phyloP scores from a whole-genome alignment of 2,113 vertebrate species.

The Hippocampus barbouri region DNA sequence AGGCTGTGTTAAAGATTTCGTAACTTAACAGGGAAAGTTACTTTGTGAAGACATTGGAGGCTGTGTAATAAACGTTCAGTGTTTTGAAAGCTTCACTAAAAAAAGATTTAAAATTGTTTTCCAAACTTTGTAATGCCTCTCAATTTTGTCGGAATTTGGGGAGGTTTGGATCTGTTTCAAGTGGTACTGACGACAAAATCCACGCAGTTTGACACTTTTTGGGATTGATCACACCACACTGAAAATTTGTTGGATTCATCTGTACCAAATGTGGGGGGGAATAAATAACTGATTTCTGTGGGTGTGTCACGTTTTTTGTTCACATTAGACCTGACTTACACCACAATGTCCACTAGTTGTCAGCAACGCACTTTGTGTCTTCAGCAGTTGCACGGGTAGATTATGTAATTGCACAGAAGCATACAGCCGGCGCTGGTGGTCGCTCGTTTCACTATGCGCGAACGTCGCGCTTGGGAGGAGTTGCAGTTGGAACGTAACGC shows the following conservation, averaged over 20 bases:
- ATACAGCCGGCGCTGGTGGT: background rate
- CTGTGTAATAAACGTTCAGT: background rate
- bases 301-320: background rate
- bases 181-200: background rate
- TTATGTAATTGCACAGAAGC: no score
- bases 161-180: background rate
- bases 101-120: background rate
- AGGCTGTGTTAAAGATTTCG: background rate
- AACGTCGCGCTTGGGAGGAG: constrained; percentile 21
- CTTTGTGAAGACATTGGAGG: background rate
- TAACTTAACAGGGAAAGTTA: background rate
- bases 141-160: background rate
- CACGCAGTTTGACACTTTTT: background rate
- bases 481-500: background rate
- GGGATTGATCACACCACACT: background rate
- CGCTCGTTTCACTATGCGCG: constrained; percentile 22
- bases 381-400: no score
- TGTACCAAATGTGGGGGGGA: no score
- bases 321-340: background rate
- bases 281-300: background rate
- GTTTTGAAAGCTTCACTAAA: background rate
- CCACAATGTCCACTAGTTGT: background rate
- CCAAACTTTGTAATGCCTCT: background rate
- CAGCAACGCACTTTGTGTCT: background rate
- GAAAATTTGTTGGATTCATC: background rate